A percentile compares a stretch with the other conserved stretches of the same genome.
These are phyloP conservation scores for Macrosteles quadrilineatus DNA, from an alignment of 1,140 invertebrate species.

Conservation along the genomic window DNA sequence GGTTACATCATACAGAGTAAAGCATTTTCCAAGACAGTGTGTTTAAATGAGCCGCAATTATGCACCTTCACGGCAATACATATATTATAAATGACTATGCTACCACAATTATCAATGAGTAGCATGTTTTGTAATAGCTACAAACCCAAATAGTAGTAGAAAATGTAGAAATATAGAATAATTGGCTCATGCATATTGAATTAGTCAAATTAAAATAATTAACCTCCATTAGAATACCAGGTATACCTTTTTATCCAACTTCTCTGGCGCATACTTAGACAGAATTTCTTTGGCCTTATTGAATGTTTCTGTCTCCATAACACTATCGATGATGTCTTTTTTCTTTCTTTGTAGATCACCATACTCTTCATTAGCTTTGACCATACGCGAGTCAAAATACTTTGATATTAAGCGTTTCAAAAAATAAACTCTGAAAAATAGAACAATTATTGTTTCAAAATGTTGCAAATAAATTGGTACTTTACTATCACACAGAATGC, in stretches of 20 bases:
- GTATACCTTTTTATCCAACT: conserved; percentile 50
- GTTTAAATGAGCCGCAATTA: too few relatives aligned
- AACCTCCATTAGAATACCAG: too few relatives aligned
- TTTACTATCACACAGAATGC: not conserved
- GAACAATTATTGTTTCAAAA: not conserved
- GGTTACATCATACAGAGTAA: too few relatives aligned
- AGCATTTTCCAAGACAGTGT: too few relatives aligned
- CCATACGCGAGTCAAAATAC: conserved; percentile 84
- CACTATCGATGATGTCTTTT: conserved; percentile 89
- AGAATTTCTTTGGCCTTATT: conserved; percentile 93
- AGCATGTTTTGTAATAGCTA: too few relatives aligned
- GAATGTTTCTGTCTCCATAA: conserved; percentile 97
- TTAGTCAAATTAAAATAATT: too few relatives aligned
- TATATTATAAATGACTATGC: too few relatives aligned
- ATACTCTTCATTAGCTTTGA: conserved; percentile 76
- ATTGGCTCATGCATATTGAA: too few relatives aligned
- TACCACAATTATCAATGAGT: too few relatives aligned
- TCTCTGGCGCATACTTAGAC: conserved; percentile 80
- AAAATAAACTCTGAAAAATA: conserved; percentile 71
- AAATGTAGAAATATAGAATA: too few relatives aligned
- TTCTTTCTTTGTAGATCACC: conserved; percentile 75
- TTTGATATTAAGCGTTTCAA: conserved; percentile 77
- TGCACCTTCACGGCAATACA: too few relatives aligned
- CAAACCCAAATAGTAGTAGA: too few relatives aligned
- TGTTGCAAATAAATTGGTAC: not conserved